These are phyloP conservation scores for Homalodisca vitripennis DNA, from an alignment of 1,140 invertebrate species.

Conservation along the genomic window DNA sequence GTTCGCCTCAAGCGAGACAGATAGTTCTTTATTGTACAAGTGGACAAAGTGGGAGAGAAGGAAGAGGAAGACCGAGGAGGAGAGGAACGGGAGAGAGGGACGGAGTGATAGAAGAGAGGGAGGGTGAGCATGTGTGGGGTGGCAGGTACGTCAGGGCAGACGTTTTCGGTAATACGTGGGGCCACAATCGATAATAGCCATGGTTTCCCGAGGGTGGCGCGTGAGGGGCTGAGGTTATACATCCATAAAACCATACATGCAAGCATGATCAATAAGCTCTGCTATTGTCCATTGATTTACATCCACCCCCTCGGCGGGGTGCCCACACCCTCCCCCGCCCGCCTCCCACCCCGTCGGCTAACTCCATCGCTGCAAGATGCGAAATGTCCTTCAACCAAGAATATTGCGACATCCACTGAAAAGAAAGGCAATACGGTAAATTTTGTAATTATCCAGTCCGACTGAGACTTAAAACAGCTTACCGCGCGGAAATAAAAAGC, in stretches of 20 bases:
- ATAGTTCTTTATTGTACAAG: slow-evolving; percentile 24
- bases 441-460: background rate
- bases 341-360: slow-evolving; percentile 19
- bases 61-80: background rate
- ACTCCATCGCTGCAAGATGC: background rate
- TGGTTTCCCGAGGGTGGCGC: slow-evolving; percentile 32
- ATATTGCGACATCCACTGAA: background rate
- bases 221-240: slow-evolving; percentile 36
- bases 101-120: slow-evolving; percentile 20
- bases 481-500: background rate
- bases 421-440: background rate
- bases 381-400: background rate
- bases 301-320: slow-evolving; percentile 14
- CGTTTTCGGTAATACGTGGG: background rate
- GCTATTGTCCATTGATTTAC: slow-evolving; percentile 36
- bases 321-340: slow-evolving; percentile 14
- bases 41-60: slow-evolving; percentile 11
- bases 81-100: slow-evolving; percentile 5
- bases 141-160: slow-evolving; percentile 9
- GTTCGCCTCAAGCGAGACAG: background rate
- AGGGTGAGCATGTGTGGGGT: background rate
- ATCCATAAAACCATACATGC: slow-evolving; percentile 40
- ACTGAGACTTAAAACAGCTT: background rate
- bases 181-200: slow-evolving; percentile 37
- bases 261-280: slow-evolving; percentile 40